Percentiles rank a stretch among this genome's conserved stretches.
Conservation (phyloP, 2,113 vertebrate species). For the Podarcis muralis region DNA sequence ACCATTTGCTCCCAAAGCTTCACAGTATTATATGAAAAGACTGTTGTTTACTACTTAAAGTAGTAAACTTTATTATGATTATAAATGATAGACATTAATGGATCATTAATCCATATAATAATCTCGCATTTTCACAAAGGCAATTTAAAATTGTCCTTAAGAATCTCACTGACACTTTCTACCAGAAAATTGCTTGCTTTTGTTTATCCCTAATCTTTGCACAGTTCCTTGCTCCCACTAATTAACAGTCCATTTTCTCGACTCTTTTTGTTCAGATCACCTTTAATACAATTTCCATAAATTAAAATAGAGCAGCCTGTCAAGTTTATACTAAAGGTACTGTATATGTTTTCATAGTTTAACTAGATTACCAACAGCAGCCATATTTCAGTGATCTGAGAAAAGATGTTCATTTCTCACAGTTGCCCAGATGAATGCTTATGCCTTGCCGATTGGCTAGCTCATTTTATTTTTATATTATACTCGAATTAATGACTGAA, state of each 20-base stretch:
- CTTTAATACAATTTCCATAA: constrained; percentile 45
- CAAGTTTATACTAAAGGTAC: constrained; percentile 29
- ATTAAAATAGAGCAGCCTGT: constrained; percentile 45
- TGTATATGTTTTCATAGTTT: constrained; percentile 22
- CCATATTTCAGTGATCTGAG: background rate
- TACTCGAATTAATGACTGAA: background rate
- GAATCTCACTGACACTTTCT: constrained; percentile 42
- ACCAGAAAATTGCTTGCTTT: constrained; percentile 51
- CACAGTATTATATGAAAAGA: constrained; percentile 13
- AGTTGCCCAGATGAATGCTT: background rate
- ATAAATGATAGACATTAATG: constrained; percentile 59
- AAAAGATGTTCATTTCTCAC: background rate
- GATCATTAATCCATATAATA: constrained; percentile 61
- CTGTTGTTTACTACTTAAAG: constrained; percentile 27
- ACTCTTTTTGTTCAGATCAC: constrained; percentile 51
- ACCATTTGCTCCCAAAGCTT: constrained; percentile 16
- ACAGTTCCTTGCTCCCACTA: constrained; percentile 45
- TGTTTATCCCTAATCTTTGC: constrained; percentile 55
- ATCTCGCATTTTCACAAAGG: constrained; percentile 50
- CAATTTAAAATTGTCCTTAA: constrained; percentile 52
- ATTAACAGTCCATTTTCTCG: constrained; percentile 57
- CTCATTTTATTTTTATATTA: background rate
- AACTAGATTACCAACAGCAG: constrained; percentile 15
- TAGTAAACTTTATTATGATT: constrained; percentile 61
- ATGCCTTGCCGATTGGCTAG: background rate